Evolutionary conservation across 2,113 vertebrate genomes (phyloP).

Genomic region (Spizaetus ornatus): DNA sequence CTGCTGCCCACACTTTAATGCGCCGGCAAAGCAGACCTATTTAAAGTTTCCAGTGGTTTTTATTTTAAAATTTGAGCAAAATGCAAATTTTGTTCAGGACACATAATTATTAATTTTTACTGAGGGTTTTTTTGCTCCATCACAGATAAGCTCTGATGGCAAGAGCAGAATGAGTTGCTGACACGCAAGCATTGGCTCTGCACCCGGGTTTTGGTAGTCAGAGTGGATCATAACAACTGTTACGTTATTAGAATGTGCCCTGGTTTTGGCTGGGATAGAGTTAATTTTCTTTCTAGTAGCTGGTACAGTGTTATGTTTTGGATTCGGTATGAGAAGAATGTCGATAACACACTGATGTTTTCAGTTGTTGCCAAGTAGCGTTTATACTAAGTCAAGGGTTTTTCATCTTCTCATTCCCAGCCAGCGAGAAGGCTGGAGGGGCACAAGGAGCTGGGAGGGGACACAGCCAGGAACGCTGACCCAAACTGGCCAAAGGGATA

Average conservation of each 20-base stretch:
- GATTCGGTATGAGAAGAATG: too few relatives aligned
- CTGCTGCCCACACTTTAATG: not conserved
- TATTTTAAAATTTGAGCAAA: not conserved
- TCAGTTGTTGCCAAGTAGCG: too few relatives aligned
- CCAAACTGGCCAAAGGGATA: fast-evolving
- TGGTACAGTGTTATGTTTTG: too few relatives aligned
- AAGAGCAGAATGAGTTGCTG: not conserved
- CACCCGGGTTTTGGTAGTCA: fast-evolving
- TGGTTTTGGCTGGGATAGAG: too few relatives aligned
- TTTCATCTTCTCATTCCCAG: too few relatives aligned
- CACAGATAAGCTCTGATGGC: not conserved
- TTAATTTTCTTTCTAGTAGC: too few relatives aligned
- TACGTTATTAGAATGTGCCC: not conserved
- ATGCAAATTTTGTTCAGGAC: not conserved
- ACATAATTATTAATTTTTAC: not conserved
- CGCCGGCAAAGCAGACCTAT: fast-evolving
- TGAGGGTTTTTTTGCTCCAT: not conserved
- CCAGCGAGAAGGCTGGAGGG: too few relatives aligned
- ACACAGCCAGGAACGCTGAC: too few relatives aligned
- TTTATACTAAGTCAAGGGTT: too few relatives aligned
- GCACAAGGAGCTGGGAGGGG: too few relatives aligned
- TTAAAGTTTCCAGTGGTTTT: not conserved
- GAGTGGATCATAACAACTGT: fast-evolving
- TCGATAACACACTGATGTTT: too few relatives aligned
- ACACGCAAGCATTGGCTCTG: not conserved